Percentiles rank a stretch among this genome's conserved stretches.
Conservation (phyloP, 2,797 vertebrate species). For the Microctenopoma stevenorrisi region DNA sequence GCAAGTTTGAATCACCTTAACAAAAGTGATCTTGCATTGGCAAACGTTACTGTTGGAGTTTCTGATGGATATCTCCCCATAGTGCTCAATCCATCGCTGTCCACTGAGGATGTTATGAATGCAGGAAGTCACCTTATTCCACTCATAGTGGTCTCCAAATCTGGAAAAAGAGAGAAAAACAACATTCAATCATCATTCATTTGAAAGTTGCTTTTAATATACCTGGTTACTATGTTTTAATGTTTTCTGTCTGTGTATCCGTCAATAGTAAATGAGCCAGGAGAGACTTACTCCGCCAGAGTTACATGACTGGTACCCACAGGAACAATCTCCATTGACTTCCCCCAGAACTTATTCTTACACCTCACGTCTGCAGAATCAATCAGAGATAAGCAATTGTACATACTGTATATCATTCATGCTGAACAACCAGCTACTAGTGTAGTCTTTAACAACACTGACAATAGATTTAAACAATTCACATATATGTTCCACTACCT, state of each 20-base stretch:
- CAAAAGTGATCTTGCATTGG: conserved; percentile 95
- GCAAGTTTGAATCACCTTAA: conserved; percentile 86
- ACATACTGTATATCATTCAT: conserved; percentile 19
- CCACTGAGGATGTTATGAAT: conserved; percentile 98
- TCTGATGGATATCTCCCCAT: conserved; percentile 95
- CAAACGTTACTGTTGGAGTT: conserved; percentile 89
- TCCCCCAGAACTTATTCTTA: conserved; percentile 99
- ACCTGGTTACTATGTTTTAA: accelerated
- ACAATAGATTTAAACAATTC: not conserved
- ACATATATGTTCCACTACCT: conserved; percentile 82
- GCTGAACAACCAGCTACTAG: not conserved
- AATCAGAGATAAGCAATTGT: conserved; percentile 6
- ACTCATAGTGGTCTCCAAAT: conserved; percentile 94
- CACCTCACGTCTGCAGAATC: conserved; percentile 91
- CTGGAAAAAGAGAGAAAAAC: conserved; percentile 65
- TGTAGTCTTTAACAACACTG: not conserved
- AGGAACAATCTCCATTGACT: conserved; percentile 99
- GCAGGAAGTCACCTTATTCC: conserved; percentile 99
- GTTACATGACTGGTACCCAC: conserved; percentile 92
- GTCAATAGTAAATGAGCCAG: conserved; percentile 15
- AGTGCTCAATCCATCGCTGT: conserved; percentile 98
- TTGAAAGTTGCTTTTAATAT: not conserved
- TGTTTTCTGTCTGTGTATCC: conserved; percentile 3
- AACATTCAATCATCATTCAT: not conserved
- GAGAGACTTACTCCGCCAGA: conserved; percentile 88